phyloP scores from a whole-genome alignment of 2,888 invertebrate genomes.

The Muscina levida region DNA sequence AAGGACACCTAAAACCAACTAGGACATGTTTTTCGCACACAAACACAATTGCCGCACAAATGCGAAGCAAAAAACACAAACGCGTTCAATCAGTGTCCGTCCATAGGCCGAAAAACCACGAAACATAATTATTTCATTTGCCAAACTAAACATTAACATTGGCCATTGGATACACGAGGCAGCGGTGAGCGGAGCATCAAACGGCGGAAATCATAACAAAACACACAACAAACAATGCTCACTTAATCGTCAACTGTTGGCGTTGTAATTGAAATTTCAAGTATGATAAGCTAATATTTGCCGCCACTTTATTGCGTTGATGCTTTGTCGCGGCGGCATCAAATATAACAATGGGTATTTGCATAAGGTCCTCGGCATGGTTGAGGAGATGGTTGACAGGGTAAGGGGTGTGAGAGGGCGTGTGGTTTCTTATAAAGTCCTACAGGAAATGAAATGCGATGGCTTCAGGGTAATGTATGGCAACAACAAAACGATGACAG shows the following conservation, averaged over 20 bases:
- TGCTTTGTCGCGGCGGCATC: slow-evolving; percentile 6
- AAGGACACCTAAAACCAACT: slow-evolving; percentile 10
- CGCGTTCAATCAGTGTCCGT: too few species aligned
- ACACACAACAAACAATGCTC: slow-evolving; percentile 3
- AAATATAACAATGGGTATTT: slow-evolving; percentile 30
- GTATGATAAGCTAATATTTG: slow-evolving; percentile 65
- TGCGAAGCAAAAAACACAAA: background rate
- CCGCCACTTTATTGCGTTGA: slow-evolving; percentile 36
- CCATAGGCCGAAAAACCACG: slow-evolving; percentile 43
- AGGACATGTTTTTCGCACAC: background rate
- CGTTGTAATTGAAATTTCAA: slow-evolving; percentile 61
- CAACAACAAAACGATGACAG: too few species aligned
- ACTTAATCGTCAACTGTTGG: too few species aligned
- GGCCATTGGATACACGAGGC: background rate
- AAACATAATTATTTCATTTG: slow-evolving; percentile 62
- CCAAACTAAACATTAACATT: slow-evolving; percentile 47
- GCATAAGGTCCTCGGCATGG: too few species aligned
- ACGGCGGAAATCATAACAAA: slow-evolving; percentile 44
- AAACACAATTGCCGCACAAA: background rate
- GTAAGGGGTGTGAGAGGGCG: too few species aligned
- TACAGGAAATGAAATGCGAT: too few species aligned
- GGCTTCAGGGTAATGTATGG: too few species aligned
- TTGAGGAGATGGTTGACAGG: too few species aligned
- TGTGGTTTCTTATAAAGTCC: too few species aligned
- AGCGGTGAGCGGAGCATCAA: background rate